Percentiles rank a stretch among this genome's conserved stretches.
phyloP scores from a whole-genome alignment of 2,888 invertebrate species.

The Pachymerium ferrugineum region DNA sequence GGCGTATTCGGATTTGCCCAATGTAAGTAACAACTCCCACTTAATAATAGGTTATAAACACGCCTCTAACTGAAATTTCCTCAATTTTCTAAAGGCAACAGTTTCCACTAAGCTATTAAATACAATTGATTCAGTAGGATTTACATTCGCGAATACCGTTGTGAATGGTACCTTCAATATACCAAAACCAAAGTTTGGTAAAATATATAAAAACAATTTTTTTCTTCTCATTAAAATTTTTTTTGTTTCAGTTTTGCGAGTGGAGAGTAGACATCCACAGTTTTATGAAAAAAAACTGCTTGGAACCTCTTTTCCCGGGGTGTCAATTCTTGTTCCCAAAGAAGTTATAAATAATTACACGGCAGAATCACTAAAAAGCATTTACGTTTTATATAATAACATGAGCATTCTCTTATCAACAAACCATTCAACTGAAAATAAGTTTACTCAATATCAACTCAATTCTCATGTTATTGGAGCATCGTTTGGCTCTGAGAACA shows the following conservation, averaged over 20 bases:
- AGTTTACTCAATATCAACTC: background rate
- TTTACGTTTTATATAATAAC: background rate
- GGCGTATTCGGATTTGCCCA: background rate
- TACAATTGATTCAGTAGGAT: too few relatives aligned
- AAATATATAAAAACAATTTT: too few relatives aligned
- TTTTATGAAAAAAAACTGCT: background rate
- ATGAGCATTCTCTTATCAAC: background rate
- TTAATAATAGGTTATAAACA: background rate
- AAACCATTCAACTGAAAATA: background rate
- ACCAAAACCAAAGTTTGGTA: too few relatives aligned
- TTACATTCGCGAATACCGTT: too few relatives aligned
- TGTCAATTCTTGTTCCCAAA: background rate
- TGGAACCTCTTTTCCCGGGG: background rate
- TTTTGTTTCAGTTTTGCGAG: background rate
- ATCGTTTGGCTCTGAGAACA: background rate
- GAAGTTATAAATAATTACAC: background rate
- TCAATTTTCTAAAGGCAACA: too few relatives aligned
- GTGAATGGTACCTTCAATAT: too few relatives aligned
- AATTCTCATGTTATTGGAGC: conserved; percentile 16
- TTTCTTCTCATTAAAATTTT: background rate
- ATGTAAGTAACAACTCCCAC: background rate
- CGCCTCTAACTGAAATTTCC: too few relatives aligned
- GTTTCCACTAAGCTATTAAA: too few relatives aligned
- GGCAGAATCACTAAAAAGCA: background rate
- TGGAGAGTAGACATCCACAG: background rate